Base-by-base conservation (phyloP, 2,888 invertebrate species). In the Drosophila macrospina region DNA sequence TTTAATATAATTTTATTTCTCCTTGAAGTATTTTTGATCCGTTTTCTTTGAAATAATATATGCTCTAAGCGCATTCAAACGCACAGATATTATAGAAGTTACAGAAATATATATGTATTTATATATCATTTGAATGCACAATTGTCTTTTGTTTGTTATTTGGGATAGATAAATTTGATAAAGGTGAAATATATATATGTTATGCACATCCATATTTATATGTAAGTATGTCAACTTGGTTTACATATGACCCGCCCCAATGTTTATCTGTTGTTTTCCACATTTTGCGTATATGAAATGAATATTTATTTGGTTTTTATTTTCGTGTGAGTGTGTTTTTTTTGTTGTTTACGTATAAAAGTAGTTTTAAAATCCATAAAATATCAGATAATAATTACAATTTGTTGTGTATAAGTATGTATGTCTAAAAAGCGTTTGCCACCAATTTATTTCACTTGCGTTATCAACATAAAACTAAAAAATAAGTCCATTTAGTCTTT, bases 311-410 rank as follows among this genome's bases (percentile, higher is more conserved):
- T 88, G 72, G 64, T 76, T 83, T 75, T 71, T 47, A 20, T 70
- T 65, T 59, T 69, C 57, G 28, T 45, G 48, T 59, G 55, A 42
- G 42, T 45, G 39, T 60, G 32, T 65, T 6, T 10, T 41, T 56
- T 54, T 20, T 47, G 62, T 57, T 56, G 39, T 59, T 86, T 83
- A 86, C 88, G 84, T 88, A 88, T 88, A 85, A 85, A 85, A 88
- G 86, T 83, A 77, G 62, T 80, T 80, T 84, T 85, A 84, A 84
- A 84, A 88, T 84, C 71, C 69, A 80, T 88, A 77, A 85, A 86
- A 80, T 80, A 80, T 80, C 65, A 78, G 86, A 80, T 88, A 86
- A 86, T 86, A 82, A 83, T 83, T 83, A 83, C 83, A 83, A 82
- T 81, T 85, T 69, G 68, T 78, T 67, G 37, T 71, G 52, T 67